Conservation (phyloP, 2,888 invertebrate species). For the Brassicogethes aeneus region DNA sequence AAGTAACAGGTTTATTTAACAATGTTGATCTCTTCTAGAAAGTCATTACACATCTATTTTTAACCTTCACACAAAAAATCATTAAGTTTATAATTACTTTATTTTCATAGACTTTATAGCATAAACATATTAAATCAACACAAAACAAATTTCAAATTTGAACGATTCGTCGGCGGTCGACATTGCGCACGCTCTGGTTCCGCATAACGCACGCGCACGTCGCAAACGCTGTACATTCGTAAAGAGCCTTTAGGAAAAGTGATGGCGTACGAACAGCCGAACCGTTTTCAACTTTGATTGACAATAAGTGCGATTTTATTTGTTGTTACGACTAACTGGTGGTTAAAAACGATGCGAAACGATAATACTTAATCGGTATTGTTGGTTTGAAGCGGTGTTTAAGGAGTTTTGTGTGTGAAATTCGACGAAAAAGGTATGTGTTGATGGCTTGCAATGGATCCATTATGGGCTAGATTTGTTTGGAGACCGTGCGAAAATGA, state of each 20-base stretch:
- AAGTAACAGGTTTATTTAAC: no score
- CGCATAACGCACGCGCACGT: not conserved
- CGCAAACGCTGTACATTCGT: not conserved
- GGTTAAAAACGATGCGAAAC: constrained; percentile 8
- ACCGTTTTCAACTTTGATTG: constrained; percentile 16
- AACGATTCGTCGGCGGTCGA: not conserved
- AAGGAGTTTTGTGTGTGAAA: constrained; percentile 10
- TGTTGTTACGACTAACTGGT: not conserved
- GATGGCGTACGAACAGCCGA: constrained; percentile 24
- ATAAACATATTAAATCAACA: no score
- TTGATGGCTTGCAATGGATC: constrained; percentile 32
- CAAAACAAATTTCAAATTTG: no score
- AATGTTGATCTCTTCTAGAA: no score
- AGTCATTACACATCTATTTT: no score
- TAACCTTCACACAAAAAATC: no score
- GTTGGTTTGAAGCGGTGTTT: constrained; percentile 8
- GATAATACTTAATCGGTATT: constrained; percentile 5
- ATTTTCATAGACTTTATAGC: no score
- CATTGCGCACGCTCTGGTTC: not conserved
- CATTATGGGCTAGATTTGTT: constrained; percentile 41
- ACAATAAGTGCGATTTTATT: constrained; percentile 7
- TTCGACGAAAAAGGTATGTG: constrained; percentile 30
- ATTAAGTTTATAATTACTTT: no score
- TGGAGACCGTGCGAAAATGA: constrained; percentile 37
- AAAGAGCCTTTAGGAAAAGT: constrained; percentile 1